Base-by-base conservation (phyloP, 2,888 invertebrate species). In the Panorpa germanica region DNA sequence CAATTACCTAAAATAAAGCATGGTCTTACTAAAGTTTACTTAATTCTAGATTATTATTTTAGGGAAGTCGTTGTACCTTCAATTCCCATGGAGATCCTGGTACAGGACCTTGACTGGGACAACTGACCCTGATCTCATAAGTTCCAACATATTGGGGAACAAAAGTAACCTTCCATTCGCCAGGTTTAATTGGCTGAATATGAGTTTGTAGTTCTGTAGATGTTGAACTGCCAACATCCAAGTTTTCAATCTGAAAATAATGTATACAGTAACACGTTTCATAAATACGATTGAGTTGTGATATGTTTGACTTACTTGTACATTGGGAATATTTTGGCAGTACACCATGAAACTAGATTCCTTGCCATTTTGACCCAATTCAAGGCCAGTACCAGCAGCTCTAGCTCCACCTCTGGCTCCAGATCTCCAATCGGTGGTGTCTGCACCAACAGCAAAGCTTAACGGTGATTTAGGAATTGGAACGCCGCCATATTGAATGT, bases 61-160 rank as follows among this genome's bases (percentile, higher is more conserved):
- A n/a, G n/a, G n/a, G n/a, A n/a, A n/a, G n/a, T n/a, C n/a, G n/a
- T n/a, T 49, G 47, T 37, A 59, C 61, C 48, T 71, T 69, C 4
- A 85, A 75, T 41, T 77, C 77, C 65, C 81, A 85, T 0, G 85
- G 85, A 31, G 82, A 82, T 2, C 83, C 82, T 22, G 72, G 65
- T 40, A 74, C 45, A 18, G 69, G 70, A 22, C 67, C 70, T 31
- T 51, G 50, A 25, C 59, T 52, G 1, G 60, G 47, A 16, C 70
- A 70, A 41, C 73, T 75, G 39, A 95, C 77, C 36, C 81, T 62
- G 18, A 93, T 73, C 50, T 90, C 86, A 48, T 88, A 93, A 22
- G 77, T 65, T 2, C 95, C 95, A n/a, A 86, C 80, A 43, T 85
- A 83, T 1, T 78, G 68, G 1, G 95, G 91, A 2, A 78, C 72